Evolutionary conservation across 2,888 invertebrate genomes (phyloP).

Genomic region (Zaprionus bogoriensis): DNA sequence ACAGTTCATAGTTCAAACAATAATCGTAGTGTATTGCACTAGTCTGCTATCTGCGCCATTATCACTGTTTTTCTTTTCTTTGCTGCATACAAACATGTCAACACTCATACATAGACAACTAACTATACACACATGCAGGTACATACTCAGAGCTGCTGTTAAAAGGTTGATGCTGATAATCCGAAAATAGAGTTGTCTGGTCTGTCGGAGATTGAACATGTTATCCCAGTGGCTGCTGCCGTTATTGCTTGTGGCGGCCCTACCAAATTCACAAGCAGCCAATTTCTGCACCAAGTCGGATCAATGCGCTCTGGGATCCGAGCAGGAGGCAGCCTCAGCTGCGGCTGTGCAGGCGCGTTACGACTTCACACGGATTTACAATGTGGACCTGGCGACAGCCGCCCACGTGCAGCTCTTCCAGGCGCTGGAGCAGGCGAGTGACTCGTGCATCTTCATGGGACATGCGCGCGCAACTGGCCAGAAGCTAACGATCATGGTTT

Average conservation of each 20-base stretch:
- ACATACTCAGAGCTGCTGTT: not conserved
- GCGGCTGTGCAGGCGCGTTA: slow-evolving; percentile 66
- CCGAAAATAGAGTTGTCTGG: slow-evolving; percentile 3
- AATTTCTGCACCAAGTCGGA: slow-evolving; percentile 47
- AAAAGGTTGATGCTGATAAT: slow-evolving; percentile 15
- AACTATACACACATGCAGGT: not conserved
- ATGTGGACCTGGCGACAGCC: slow-evolving; percentile 44
- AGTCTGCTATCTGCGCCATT: not conserved
- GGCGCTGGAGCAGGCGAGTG: slow-evolving; percentile 73
- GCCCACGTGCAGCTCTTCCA: slow-evolving; percentile 54
- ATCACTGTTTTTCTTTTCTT: not conserved
- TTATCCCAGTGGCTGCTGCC: slow-evolving; percentile 11
- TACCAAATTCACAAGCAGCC: not conserved
- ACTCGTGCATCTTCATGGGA: slow-evolving; percentile 79
- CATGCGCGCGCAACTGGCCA: slow-evolving; percentile 76
- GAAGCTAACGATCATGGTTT: slow-evolving; percentile 79
- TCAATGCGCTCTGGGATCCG: slow-evolving; percentile 30
- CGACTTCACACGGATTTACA: slow-evolving; percentile 79
- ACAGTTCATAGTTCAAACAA: no score
- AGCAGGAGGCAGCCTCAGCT: not conserved
- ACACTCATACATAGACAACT: not conserved
- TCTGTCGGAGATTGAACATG: slow-evolving; percentile 40
- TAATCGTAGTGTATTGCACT: not conserved
- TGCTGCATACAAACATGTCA: not conserved
- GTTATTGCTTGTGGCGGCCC: slow-evolving; percentile 25